These are phyloP conservation scores for Stenolophus ochropezus DNA, from an alignment of 2,888 invertebrate genomes.

Conservation along the genomic window DNA sequence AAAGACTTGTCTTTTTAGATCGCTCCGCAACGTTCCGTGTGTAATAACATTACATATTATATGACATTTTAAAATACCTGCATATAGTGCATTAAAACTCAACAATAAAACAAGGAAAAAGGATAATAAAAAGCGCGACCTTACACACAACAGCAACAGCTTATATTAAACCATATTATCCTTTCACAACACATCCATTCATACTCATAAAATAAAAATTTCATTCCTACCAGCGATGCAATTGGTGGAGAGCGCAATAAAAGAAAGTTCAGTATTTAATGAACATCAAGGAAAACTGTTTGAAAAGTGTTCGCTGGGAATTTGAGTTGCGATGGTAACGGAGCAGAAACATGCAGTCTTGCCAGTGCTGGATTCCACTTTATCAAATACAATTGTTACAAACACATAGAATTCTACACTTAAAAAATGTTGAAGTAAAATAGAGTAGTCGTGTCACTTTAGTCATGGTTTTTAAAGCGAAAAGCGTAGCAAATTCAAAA, in stretches of 20 bases:
- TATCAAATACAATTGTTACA: not conserved
- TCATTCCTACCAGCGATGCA: conserved; percentile 10
- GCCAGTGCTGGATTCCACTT: not conserved
- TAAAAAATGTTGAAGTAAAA: too few species aligned
- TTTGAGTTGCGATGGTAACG: conserved; percentile 34
- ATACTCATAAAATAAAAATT: conserved; percentile 23
- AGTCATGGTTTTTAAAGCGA: too few species aligned
- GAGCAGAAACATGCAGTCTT: not conserved
- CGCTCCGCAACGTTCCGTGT: too few species aligned
- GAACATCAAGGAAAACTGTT: conserved; percentile 28
- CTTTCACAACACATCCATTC: conserved; percentile 26
- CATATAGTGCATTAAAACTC: not conserved
- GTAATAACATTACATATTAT: not conserved
- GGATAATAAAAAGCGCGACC: not conserved
- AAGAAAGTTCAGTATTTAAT: conserved; percentile 35
- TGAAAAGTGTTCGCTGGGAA: conserved; percentile 9
- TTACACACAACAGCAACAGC: conserved; percentile 1
- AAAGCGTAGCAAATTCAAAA: too few species aligned
- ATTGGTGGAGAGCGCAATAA: conserved; percentile 22
- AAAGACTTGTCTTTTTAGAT: too few species aligned
- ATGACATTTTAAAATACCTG: not conserved
- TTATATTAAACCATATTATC: conserved; percentile 29
- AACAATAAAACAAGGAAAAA: conserved; percentile 13
- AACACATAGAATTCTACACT: too few species aligned
- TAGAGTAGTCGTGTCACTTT: too few species aligned